phyloP scores from a whole-genome alignment of 2,888 invertebrate genomes.

The Rhingia rostrata region DNA sequence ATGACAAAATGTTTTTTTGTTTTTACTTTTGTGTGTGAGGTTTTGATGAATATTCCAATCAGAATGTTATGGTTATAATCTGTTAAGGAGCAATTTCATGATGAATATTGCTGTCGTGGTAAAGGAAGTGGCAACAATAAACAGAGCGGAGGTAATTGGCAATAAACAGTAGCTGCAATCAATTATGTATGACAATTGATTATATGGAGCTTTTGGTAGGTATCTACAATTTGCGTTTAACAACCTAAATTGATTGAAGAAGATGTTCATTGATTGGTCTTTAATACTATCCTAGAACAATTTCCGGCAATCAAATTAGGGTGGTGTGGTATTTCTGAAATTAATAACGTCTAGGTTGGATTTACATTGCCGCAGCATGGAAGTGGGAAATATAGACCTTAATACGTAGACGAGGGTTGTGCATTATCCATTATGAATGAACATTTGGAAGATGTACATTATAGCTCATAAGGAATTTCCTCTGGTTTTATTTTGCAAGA shows the following conservation, averaged over 20 bases:
- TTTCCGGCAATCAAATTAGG: conserved; percentile 10
- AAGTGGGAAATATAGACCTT: background rate
- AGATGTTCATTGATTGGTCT: conserved; percentile 20
- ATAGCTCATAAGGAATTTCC: too few species aligned
- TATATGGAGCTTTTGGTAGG: conserved; percentile 23
- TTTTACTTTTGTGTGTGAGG: conserved; percentile 17
- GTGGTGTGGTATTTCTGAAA: background rate
- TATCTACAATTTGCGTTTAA: conserved; percentile 34
- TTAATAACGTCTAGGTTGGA: background rate
- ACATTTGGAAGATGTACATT: too few species aligned
- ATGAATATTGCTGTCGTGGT: conserved; percentile 36
- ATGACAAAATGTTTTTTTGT: conserved; percentile 61
- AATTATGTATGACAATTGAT: conserved; percentile 58
- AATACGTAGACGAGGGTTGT: background rate
- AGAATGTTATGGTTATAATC: conserved; percentile 46
- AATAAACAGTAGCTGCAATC: conserved; percentile 53
- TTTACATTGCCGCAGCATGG: background rate
- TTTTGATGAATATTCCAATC: background rate
- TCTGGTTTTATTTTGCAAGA: too few species aligned
- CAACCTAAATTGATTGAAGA: conserved; percentile 37
- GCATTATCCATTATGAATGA: too few species aligned
- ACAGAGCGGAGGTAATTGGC: conserved; percentile 25
- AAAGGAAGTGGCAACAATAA: conserved; percentile 19
- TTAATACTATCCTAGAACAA: background rate
- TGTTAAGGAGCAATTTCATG: conserved; percentile 57